A percentile compares a stretch with the other conserved stretches of the same genome.
Conservation (phyloP, 1,140 invertebrate species). For the Drosophila seguyi region DNA sequence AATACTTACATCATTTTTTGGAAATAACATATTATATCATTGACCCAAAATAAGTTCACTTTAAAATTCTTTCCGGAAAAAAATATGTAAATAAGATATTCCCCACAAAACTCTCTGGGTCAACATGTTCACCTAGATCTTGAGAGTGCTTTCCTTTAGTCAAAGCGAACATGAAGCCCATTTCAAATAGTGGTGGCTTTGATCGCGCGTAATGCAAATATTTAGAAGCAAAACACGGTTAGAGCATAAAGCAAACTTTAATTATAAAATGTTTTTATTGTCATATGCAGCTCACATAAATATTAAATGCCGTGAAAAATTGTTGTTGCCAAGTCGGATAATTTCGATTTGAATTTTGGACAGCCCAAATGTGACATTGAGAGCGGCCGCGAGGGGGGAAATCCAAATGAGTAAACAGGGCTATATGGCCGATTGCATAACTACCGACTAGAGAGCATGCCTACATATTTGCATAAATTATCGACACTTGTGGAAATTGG, state of each 20-base stretch:
- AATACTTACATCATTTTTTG: background rate
- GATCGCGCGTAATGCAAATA: conserved; percentile 35
- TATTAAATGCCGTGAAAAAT: conserved; percentile 36
- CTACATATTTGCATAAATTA: conserved; percentile 61
- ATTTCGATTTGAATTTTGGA: conserved; percentile 38
- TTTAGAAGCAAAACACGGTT: conserved; percentile 50
- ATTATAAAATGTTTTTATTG: conserved; percentile 46
- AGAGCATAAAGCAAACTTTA: conserved; percentile 60
- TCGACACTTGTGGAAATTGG: conserved; percentile 59
- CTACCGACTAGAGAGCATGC: conserved; percentile 29
- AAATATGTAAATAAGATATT: too few relatives aligned
- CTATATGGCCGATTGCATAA: conserved; percentile 44
- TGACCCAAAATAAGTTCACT: background rate
- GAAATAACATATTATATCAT: background rate
- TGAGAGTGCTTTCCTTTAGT: conserved; percentile 26
- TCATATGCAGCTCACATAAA: conserved; percentile 53
- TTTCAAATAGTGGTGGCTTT: conserved; percentile 37
- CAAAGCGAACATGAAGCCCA: conserved; percentile 32
- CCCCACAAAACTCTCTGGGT: conserved; percentile 17
- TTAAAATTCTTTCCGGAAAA: background rate
- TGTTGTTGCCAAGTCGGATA: conserved; percentile 31
- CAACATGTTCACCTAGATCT: conserved; percentile 39
- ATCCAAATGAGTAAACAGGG: conserved; percentile 43
- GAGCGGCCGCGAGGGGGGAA: conserved; percentile 31
- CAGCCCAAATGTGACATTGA: conserved; percentile 56